A percentile compares a stretch with the other conserved stretches of the same genome.
These are phyloP conservation scores for Simalia tracyae DNA, from an alignment of 2,797 vertebrate species.

Conservation along the genomic window DNA sequence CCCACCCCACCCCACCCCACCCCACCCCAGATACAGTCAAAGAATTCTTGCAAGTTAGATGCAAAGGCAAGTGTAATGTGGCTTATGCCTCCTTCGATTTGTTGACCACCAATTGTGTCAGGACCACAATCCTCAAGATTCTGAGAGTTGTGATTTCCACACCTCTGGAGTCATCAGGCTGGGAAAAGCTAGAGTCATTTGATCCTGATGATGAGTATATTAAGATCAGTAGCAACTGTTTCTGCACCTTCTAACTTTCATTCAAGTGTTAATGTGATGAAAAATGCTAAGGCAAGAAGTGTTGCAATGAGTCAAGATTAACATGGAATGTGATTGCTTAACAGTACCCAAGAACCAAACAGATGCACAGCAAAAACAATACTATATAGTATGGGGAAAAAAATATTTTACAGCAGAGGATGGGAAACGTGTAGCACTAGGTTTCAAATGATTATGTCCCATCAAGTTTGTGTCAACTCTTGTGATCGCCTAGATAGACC, in stretches of 20 bases:
- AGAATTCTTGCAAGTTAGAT: neutral
- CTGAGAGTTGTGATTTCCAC: neutral
- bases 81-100: neutral
- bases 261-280: neutral
- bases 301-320: neutral
- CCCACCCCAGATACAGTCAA: neutral
- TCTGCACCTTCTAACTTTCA: neutral
- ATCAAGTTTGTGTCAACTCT: neutral
- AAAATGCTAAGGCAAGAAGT: neutral
- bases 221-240: neutral
- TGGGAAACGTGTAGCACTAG: neutral
- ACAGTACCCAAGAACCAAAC: neutral
- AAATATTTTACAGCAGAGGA: neutral
- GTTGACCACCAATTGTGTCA: neutral
- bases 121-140: neutral
- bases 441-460: neutral
- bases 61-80: neutral
- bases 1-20: neutral
- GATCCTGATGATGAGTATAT: neutral
- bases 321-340: neutral
- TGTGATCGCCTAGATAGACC: neutral
- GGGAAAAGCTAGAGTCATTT: neutral
- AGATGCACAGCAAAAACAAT: no score
- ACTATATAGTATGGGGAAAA: neutral
- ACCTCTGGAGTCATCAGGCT: neutral